phyloP scores from a whole-genome alignment of 2,888 invertebrate species.

The Calameuta filiformis region DNA sequence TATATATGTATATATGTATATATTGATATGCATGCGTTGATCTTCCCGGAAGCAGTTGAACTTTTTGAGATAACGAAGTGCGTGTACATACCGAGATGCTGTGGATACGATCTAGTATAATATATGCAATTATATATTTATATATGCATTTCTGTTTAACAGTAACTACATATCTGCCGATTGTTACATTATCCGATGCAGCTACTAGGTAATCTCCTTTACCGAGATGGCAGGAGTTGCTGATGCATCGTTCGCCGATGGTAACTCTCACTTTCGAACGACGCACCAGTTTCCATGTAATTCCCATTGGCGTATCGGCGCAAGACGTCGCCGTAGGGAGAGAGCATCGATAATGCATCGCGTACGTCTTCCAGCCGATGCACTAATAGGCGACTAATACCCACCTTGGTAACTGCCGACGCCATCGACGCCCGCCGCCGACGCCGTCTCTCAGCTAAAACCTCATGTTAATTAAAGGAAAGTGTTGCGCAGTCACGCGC shows the following conservation, averaged over 20 bases:
- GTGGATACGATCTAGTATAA: background rate
- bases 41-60: background rate
- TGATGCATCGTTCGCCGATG: background rate
- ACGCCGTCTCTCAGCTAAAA: slow-evolving; percentile 19
- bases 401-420: background rate
- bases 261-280: background rate
- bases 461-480: slow-evolving; percentile 22
- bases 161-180: background rate
- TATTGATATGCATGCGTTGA: background rate
- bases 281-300: background rate
- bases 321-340: slow-evolving; percentile 15
- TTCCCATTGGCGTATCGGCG: slow-evolving; percentile 6
- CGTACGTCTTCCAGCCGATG: slow-evolving; percentile 9
- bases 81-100: background rate
- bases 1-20: too few relatives aligned
- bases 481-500: slow-evolving; percentile 24
- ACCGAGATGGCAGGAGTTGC: background rate
- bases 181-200: background rate
- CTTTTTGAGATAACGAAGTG: background rate
- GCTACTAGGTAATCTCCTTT: background rate
- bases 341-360: slow-evolving; percentile 22
- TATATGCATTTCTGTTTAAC: background rate
- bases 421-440: slow-evolving; percentile 2
- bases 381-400: slow-evolving; percentile 18
- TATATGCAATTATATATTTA: background rate